Evolutionary conservation across 2,888 invertebrate species (phyloP).

Genomic region (Sinodicranocentrus sp.): DNA sequence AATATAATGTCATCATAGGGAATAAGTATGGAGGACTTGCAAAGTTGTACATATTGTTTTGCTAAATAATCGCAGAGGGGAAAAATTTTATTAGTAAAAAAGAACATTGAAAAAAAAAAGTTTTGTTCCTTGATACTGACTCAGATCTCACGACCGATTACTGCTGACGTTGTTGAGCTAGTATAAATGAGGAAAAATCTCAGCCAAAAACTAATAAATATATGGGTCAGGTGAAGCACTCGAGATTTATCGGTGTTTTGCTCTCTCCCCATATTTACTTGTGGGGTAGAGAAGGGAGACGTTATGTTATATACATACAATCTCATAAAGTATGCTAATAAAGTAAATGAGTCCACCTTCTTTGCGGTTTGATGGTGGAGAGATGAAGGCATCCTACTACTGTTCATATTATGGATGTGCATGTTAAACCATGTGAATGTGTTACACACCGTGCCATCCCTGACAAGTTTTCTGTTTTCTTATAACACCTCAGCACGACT

Average conservation of each 20-base stretch:
- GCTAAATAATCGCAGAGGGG: background rate
- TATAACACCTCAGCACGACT: slow-evolving; percentile 54
- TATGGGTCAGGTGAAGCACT: slow-evolving; percentile 46
- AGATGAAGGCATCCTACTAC: too few relatives aligned
- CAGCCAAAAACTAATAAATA: slow-evolving; percentile 28
- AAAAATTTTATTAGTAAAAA: background rate
- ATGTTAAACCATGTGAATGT: too few relatives aligned
- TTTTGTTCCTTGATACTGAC: slow-evolving; percentile 6
- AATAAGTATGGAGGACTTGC: too few relatives aligned
- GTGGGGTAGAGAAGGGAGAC: too few relatives aligned
- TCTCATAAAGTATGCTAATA: background rate
- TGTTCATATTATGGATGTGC: too few relatives aligned
- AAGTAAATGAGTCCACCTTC: background rate
- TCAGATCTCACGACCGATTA: slow-evolving; percentile 41
- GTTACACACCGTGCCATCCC: too few relatives aligned
- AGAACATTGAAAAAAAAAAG: too few relatives aligned
- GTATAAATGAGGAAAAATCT: slow-evolving; percentile 10
- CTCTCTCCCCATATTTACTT: too few relatives aligned
- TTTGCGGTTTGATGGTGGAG: too few relatives aligned
- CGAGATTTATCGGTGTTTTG: slow-evolving; percentile 4
- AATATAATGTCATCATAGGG: too few relatives aligned
- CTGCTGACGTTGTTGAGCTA: slow-evolving; percentile 4
- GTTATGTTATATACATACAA: too few relatives aligned
- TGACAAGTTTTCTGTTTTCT: slow-evolving; percentile 36
- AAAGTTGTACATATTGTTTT: background rate